These are phyloP conservation scores for Proctacanthus coquilletti DNA, from an alignment of 1,140 invertebrate species.

Conservation along the genomic window DNA sequence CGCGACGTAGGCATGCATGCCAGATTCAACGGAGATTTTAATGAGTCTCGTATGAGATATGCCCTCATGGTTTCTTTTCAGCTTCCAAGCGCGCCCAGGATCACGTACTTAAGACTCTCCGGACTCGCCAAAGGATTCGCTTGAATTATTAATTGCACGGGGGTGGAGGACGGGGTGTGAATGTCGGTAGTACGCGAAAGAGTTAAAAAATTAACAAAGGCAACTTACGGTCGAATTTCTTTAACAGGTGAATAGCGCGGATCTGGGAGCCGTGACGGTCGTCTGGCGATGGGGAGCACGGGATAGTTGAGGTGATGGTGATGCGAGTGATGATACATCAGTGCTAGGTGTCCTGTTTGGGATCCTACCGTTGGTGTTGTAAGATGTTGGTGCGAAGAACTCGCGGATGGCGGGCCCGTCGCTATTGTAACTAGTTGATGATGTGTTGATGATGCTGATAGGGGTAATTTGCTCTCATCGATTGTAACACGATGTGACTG, in stretches of 20 bases:
- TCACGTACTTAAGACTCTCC: no score
- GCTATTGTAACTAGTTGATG: conserved; percentile 13
- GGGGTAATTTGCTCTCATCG: conserved; percentile 25
- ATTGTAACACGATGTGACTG: conserved; percentile 28
- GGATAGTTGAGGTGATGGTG: conserved; percentile 26
- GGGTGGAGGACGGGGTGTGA: neutral
- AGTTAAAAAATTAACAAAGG: neutral
- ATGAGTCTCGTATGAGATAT: no score
- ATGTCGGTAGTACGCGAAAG: neutral
- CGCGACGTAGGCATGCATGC: no score
- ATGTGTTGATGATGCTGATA: conserved; percentile 9
- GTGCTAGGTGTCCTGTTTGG: conserved; percentile 19
- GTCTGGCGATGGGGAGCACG: conserved; percentile 25
- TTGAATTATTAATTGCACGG: no score
- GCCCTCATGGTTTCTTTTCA: no score
- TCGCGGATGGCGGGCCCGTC: conserved; percentile 17
- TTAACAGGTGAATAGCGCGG: conserved; percentile 20
- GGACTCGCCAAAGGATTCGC: no score
- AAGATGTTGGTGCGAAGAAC: conserved; percentile 13
- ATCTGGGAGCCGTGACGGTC: conserved; percentile 24
- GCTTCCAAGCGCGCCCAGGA: no score
- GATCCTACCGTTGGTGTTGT: conserved; percentile 3
- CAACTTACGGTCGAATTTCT: conserved; percentile 8
- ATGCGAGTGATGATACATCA: conserved; percentile 23
- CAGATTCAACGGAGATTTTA: no score